phyloP scores from a whole-genome alignment of 2,888 invertebrate species.

The Troides aeacus region DNA sequence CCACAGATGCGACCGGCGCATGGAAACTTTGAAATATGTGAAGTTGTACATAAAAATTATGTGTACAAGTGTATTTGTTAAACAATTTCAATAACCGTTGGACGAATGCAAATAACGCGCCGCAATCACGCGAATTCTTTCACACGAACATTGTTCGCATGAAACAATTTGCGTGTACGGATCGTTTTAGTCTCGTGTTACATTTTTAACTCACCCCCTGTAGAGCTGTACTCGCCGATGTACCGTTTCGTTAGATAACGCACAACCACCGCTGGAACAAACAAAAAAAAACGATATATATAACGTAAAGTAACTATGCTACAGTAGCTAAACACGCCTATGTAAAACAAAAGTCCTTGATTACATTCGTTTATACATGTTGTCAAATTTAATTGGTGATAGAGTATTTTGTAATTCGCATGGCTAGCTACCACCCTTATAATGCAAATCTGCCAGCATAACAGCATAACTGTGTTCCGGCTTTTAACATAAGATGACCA shows the following conservation, averaged over 20 bases:
- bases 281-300: constrained; percentile 43
- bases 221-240: constrained; percentile 90
- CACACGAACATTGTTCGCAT: neutral
- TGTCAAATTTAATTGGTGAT: too few species aligned
- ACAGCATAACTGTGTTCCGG: too few species aligned
- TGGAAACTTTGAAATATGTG: too few species aligned
- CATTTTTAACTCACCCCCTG: constrained; percentile 83
- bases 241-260: constrained; percentile 89
- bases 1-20: too few species aligned
- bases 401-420: too few species aligned
- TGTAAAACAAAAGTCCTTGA: too few species aligned
- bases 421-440: too few species aligned
- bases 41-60: neutral
- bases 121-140: neutral
- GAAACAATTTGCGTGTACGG: constrained; percentile 10
- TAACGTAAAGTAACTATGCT: neutral
- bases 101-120: neutral
- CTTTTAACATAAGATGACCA: too few species aligned
- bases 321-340: too few species aligned
- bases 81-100: neutral
- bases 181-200: constrained; percentile 5
- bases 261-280: constrained; percentile 88
- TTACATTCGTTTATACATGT: too few species aligned
- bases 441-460: too few species aligned
- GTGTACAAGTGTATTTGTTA: neutral